These are phyloP conservation scores for Dipodomys merriami DNA, from an alignment of 2,113 vertebrate genomes.

Conservation along the genomic window DNA sequence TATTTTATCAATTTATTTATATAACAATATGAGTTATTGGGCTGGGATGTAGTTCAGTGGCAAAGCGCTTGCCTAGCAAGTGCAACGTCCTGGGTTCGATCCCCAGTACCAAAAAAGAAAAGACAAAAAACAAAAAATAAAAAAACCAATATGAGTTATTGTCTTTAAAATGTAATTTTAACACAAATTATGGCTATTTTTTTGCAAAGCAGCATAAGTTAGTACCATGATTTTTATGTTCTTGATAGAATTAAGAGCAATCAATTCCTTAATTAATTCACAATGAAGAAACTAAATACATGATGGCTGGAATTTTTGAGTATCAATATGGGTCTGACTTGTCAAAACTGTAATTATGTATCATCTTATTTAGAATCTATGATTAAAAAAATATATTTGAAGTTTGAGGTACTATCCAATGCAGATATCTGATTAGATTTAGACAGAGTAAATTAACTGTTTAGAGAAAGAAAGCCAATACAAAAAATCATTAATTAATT, in stretches of 20 bases:
- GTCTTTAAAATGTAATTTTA: background rate
- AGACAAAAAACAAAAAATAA: too few relatives aligned
- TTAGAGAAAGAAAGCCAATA: background rate
- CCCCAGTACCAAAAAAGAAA: too few relatives aligned
- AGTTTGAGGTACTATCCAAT: background rate
- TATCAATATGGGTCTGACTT: background rate
- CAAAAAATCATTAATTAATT: background rate
- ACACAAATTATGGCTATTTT: background rate
- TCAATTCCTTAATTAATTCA: background rate
- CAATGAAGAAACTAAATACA: background rate
- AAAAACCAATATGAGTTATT: too few relatives aligned
- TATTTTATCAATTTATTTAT: background rate
- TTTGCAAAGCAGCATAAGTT: background rate
- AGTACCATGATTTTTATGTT: background rate
- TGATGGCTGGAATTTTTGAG: background rate
- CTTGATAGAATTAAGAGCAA: background rate
- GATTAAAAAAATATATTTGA: background rate
- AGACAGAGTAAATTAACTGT: background rate
- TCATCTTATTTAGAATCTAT: background rate
- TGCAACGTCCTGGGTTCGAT: too few relatives aligned
- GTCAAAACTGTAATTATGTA: background rate
- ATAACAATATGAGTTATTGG: background rate
- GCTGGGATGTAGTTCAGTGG: too few relatives aligned
- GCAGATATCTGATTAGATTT: background rate
- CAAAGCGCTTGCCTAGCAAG: too few relatives aligned